Percentiles rank a stretch among this genome's conserved stretches.
Conservation (phyloP, 2,888 invertebrate genomes). For the Drosophila melanosoma region DNA sequence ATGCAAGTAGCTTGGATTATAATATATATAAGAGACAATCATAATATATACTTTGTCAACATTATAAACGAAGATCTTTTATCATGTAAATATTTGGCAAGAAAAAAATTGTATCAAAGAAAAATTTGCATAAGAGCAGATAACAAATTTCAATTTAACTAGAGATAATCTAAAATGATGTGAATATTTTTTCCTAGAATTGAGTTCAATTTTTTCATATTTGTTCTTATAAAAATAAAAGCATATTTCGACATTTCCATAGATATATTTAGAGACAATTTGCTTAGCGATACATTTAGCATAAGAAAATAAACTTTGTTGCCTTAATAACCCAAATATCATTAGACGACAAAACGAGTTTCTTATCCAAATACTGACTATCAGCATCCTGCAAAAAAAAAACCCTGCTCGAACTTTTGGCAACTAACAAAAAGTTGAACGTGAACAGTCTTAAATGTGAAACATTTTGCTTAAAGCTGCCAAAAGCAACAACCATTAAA, state of each 20-base stretch:
- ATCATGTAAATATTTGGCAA: background rate
- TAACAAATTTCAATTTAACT: background rate
- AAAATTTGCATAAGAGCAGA: too few relatives aligned
- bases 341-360: slow-evolving; percentile 39
- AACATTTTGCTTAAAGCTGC: slow-evolving; percentile 29
- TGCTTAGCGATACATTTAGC: background rate
- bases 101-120: background rate
- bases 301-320: slow-evolving; percentile 20
- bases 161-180: background rate
- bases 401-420: slow-evolving; percentile 35
- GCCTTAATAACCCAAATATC: slow-evolving; percentile 38
- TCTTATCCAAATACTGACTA: slow-evolving; percentile 26
- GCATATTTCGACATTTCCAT: background rate
- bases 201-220: background rate
- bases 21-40: background rate
- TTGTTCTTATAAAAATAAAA: background rate
- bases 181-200: background rate
- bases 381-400: slow-evolving; percentile 30
- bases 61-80: background rate
- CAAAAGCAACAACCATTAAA: slow-evolving; percentile 27
- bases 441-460: slow-evolving; percentile 30
- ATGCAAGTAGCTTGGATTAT: background rate
- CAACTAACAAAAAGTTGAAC: slow-evolving; percentile 43
- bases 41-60: background rate
- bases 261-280: background rate